Evolutionary conservation across 2,888 invertebrate species (phyloP), one percentile per base, ranked within the genome.

Genomic region (Punctoribates punctum): DNA sequence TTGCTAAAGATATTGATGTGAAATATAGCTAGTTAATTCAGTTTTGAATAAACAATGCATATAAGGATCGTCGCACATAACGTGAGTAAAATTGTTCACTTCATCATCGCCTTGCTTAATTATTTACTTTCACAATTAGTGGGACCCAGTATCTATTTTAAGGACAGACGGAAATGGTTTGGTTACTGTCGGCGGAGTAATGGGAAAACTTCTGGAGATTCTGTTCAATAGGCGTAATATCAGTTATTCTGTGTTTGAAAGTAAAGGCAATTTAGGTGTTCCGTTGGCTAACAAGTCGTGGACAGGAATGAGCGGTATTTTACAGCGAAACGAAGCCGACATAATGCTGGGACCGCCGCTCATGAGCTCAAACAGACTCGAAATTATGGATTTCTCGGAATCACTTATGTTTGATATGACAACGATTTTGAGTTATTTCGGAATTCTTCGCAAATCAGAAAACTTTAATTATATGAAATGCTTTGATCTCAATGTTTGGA

Each of bases 381-480:
- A 20, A 70, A 70, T 70, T n/a, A 70, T 70, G 70, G 70, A 70
- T 25, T 70, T 70, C 23, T 70, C 70, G 1, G 8, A 2, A 46
- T 5, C 46, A 1, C 13, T 70, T 3, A 70, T 70, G 70, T 70
- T 42, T 20, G 70, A 70, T 25, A 5, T 11, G 34, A 46, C 11
- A 2, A 34, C 13, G 6, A 70, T 70, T 23, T 15, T 70, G 25
- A 70, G 20, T 20, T 4, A 6, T 23, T 34, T n/a, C 23, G 1
- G 25, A 25, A 57, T 15, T 48, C 48, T n/a, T 25, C 5, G 3
- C 8, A 25, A 1, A 1, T 23, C 34, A 6, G 34, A 34, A 8
- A 34, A 34, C 4, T 57, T 57, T 11, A 23, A 25, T 57, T 57
- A 25, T 13, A 25, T 25, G 11, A 4, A 25, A 27, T 15, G 27